These are phyloP conservation scores for Toxotes chatareus DNA, from an alignment of 2,113 vertebrate species.

Conservation along the genomic window DNA sequence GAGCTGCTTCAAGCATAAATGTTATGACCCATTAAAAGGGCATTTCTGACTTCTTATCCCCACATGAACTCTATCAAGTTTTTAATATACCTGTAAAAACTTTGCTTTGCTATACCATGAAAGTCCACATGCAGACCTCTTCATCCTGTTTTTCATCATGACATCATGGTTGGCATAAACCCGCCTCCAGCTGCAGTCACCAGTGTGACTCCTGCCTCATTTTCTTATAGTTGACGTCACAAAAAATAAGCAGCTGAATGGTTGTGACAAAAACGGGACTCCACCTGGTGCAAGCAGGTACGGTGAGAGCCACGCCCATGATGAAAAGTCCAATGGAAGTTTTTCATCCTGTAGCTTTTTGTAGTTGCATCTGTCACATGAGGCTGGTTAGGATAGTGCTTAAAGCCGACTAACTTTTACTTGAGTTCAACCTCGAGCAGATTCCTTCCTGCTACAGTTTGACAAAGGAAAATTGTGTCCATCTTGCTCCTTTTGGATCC, in stretches of 20 bases:
- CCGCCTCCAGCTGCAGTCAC: conserved; percentile 33
- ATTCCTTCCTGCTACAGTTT: not conserved
- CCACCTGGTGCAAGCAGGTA: not conserved
- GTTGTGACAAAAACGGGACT: not conserved
- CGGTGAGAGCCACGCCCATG: fast-evolving
- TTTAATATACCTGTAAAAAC: conserved; percentile 50
- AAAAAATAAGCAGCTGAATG: not conserved
- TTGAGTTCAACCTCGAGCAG: not conserved
- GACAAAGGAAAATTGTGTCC: not conserved
- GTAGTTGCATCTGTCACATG: not conserved
- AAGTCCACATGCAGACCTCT: conserved; percentile 53
- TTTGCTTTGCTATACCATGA: conserved; percentile 49
- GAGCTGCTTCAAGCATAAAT: conserved; percentile 37
- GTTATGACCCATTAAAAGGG: conserved; percentile 52
- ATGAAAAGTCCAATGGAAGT: not conserved
- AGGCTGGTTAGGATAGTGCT: not conserved
- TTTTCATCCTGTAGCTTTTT: not conserved
- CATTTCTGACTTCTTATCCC: conserved; percentile 53
- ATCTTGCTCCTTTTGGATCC: not conserved
- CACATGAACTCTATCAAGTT: conserved; percentile 52
- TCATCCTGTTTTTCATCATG: conserved; percentile 34
- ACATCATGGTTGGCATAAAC: conserved; percentile 37
- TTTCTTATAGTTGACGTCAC: not conserved
- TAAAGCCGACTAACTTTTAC: not conserved
- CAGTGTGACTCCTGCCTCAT: conserved; percentile 45